A percentile compares a stretch with the other conserved stretches of the same genome.
Evolutionary conservation across 2,797 vertebrate species (phyloP).

Genomic region (Anableps anableps): DNA sequence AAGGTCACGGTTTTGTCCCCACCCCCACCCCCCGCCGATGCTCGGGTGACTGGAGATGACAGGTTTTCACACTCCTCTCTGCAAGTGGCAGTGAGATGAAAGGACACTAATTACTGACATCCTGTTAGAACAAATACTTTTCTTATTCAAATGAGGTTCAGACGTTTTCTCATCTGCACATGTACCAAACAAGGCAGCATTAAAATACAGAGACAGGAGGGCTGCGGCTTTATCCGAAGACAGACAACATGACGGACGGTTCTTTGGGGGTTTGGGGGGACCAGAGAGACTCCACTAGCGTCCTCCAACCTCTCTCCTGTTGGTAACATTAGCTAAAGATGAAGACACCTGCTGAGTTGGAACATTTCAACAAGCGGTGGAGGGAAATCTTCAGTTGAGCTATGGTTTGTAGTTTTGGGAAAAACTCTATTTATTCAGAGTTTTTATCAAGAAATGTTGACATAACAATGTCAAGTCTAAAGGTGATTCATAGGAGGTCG

Average conservation of each 20-base stretch:
- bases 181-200: slow-evolving; percentile 32
- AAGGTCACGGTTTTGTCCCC: slow-evolving; percentile 54
- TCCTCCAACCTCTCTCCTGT: neutral
- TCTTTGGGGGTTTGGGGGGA: slow-evolving; percentile 19
- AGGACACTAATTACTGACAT: slow-evolving; percentile 58
- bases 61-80: slow-evolving; percentile 29
- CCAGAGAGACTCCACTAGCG: slow-evolving; percentile 4
- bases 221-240: slow-evolving; percentile 25
- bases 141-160: slow-evolving; percentile 61
- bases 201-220: slow-evolving; percentile 44
- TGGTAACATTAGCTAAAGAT: slow-evolving; percentile 67
- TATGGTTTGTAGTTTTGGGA: too few species aligned
- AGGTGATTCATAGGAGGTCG: too few species aligned
- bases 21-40: too few species aligned
- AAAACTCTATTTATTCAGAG: too few species aligned
- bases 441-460: too few species aligned
- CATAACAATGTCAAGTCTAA: too few species aligned
- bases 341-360: slow-evolving; percentile 58
- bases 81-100: slow-evolving; percentile 25
- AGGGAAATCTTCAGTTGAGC: slow-evolving; percentile 35
- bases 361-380: slow-evolving; percentile 37
- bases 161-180: slow-evolving; percentile 41
- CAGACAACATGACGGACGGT: slow-evolving; percentile 48
- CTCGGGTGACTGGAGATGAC: slow-evolving; percentile 27
- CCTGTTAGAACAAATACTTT: slow-evolving; percentile 39